phyloP scores from a whole-genome alignment of 2,797 vertebrate genomes.

The Furcifer pardalis region DNA sequence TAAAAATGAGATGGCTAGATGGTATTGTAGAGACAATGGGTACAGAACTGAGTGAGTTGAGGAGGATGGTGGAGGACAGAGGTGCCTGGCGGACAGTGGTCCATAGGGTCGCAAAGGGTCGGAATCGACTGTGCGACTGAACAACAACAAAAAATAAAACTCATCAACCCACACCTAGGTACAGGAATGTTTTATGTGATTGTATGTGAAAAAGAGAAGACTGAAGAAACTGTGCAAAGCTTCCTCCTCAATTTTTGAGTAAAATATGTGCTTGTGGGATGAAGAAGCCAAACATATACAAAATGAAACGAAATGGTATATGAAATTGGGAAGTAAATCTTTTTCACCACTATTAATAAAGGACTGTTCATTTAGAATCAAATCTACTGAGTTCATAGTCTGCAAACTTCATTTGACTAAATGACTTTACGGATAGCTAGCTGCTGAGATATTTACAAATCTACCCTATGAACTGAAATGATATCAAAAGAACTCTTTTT shows the following conservation, averaged over 20 bases:
- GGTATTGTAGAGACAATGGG: too few relatives aligned
- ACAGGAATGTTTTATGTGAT: background rate
- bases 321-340: background rate
- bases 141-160: too few relatives aligned
- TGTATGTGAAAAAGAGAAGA: background rate
- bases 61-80: too few relatives aligned
- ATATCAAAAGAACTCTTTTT: slow-evolving; percentile 33
- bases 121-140: too few relatives aligned
- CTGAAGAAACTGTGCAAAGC: background rate
- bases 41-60: too few relatives aligned
- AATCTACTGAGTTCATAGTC: background rate
- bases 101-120: too few relatives aligned
- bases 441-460: slow-evolving; percentile 1
- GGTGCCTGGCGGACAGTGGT: too few relatives aligned
- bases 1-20: too few relatives aligned
- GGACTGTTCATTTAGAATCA: slow-evolving; percentile 5
- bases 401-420: slow-evolving; percentile 30
- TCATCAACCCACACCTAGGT: too few relatives aligned
- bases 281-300: background rate
- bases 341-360: background rate
- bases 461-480: slow-evolving; percentile 42
- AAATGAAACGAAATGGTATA: background rate
- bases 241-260: background rate
- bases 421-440: slow-evolving; percentile 3
- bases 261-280: background rate